Base-by-base conservation (phyloP, 2,888 invertebrate genomes). In the Callyntrura guangdongensis region DNA sequence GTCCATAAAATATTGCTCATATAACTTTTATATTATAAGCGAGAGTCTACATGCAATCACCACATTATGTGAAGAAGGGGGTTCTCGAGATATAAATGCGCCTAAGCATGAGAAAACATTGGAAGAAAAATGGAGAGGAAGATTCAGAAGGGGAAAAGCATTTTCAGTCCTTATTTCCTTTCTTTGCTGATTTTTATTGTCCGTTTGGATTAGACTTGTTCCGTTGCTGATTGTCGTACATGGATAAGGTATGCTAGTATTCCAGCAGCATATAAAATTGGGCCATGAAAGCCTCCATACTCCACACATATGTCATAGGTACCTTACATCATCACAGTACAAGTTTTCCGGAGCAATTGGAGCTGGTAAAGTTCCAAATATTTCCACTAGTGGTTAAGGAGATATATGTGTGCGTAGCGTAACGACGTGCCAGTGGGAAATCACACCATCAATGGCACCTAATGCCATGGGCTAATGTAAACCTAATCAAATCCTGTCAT, bases 401-500 rank as follows among this genome's bases (percentile, higher is more conserved):
- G 86, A 64, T 69, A 69, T 86, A 56, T 56, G 74, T 85, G 74
- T 89, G 47, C 69, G 83, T 89, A 61, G 59, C 74, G 67, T 89
- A 79, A 85, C 89, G 64, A 89, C 85, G 89, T 89, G 89, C 89
- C 89, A 89, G 89, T 89, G 89, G 89, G 89, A 89, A 89, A 89
- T 89, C 89, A 89, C 89, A 85, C 84, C 83, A 89, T 89, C 89
- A 89, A 77, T 77, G 84, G 84, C 89, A 85, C 89, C 89, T 89
- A 85, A 89, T 85, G 89, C 89, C 89, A 89, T 89, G 84, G 89
- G 89, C 89, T 89, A 89, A 89, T 89, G 89, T 89, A 89, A 89
- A 89, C 89, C 85, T 89, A 89, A 89, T 89, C 89, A 89, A 89
- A 85, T 89, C 89, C 89, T 89, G 89, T 89, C 89, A 89, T 89